phyloP scores from a whole-genome alignment of 2,888 invertebrate species.

The Tenthredo livida region DNA sequence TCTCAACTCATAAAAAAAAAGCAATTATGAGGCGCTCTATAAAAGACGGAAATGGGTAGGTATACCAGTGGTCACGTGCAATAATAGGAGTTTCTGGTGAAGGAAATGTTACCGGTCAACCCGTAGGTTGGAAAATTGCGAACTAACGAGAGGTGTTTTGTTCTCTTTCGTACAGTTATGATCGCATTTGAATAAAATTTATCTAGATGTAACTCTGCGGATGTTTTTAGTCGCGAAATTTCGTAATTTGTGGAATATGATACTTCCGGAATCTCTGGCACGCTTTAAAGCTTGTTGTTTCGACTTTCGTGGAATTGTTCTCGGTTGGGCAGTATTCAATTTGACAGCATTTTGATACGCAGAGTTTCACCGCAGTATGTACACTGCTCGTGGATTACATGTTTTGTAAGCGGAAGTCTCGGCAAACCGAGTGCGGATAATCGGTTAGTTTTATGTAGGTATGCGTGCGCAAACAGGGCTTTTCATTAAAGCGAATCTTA shows the following conservation, averaged over 20 bases:
- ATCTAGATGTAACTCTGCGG: neutral
- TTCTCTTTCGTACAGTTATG: no score
- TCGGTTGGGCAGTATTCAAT: conserved; percentile 15
- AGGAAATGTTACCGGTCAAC: neutral
- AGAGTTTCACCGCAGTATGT: conserved; percentile 9
- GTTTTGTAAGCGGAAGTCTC: conserved; percentile 38
- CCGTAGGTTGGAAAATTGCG: neutral
- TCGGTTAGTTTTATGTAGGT: conserved; percentile 22
- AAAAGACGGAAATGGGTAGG: neutral
- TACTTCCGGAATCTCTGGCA: neutral
- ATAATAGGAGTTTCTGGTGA: neutral
- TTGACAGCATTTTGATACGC: conserved; percentile 41
- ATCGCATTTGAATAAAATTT: neutral
- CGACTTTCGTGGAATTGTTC: conserved; percentile 27
- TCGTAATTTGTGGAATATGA: neutral
- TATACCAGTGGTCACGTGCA: neutral
- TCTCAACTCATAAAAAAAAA: neutral
- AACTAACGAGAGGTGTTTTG: neutral
- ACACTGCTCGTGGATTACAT: neutral
- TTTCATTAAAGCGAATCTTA: conserved; percentile 20
- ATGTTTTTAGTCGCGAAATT: neutral
- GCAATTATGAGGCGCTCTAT: neutral
- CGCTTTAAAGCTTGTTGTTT: neutral
- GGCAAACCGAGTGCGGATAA: conserved; percentile 37
- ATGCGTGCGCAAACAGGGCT: conserved; percentile 1